Evolutionary conservation across 2,113 vertebrate species (phyloP), one percentile per base, ranked within the genome.

Genomic region (Rousettus leschenaultii): DNA sequence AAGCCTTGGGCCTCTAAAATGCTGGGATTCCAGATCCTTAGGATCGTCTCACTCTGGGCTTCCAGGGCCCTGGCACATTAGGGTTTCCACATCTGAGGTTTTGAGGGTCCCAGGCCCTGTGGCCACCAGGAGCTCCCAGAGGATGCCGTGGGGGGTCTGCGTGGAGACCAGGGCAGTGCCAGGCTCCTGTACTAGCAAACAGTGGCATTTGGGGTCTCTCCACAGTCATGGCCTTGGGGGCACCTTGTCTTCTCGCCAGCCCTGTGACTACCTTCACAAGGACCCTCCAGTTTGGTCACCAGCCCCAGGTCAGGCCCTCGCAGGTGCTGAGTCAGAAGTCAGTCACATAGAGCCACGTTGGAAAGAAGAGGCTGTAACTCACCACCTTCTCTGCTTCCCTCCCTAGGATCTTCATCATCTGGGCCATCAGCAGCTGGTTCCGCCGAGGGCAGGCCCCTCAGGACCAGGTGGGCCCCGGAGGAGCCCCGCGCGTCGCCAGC

Each of bases 361-460:
- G 40, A 13, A 22, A 13, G 45, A 28, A 38, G 2, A 40, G 71
- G 10, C 33, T 1, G 28, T 14, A 22, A 3, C 89, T 95, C 48
- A 95, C 14, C 15, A 0, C 10, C 15, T 59, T 21, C 83, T 53
- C 38, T 21, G 51, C 70, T 91, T 24, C 33, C 18, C 59, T 26
- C 70, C 38, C 0, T 86, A 99, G 99, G 98, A 99, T 99, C 97
- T 99, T 99, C 97, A 99, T 99, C 98, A 99, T 99, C 98, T 99
- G 99, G 99, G 99, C 99, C 75, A 99, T 99, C 98, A 99, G 99
- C 98, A 99, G 99, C 97, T 99, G 99, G 99, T 99, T 99, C 96
- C 99, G 99, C 53, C 98, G 99, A 92, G 99, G 99, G 68, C 98
- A 99, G 0, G 98, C 99, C 43, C 99, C 99, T 6, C 99, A 99